phyloP scores from a whole-genome alignment of 2,888 invertebrate genomes.

The Troglohyphantes excavatus region DNA sequence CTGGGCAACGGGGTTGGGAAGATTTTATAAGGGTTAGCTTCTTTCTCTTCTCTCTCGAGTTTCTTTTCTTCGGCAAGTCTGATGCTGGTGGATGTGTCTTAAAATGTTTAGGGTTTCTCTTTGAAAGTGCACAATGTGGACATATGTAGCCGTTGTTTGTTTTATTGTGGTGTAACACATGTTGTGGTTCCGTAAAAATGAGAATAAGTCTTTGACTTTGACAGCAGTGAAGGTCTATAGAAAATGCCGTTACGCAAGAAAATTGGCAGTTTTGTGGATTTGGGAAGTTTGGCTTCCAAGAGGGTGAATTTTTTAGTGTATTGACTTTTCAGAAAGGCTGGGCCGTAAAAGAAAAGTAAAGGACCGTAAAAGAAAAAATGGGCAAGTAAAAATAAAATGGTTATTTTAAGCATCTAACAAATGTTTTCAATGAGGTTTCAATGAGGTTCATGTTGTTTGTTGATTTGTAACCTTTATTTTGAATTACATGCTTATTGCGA shows the following conservation, averaged over 20 bases:
- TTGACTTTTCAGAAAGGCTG: neutral
- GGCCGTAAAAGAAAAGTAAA: no score
- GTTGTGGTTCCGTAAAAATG: neutral
- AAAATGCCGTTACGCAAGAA: neutral
- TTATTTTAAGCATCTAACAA: no score
- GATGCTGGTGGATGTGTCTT: neutral
- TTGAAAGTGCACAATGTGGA: neutral
- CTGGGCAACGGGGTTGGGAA: slow-evolving; percentile 18
- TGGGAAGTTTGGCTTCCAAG: neutral
- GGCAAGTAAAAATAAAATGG: no score
- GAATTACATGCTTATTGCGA: no score
- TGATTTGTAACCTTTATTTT: no score
- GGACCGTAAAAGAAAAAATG: no score
- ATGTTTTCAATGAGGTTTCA: no score
- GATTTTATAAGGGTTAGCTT: slow-evolving; percentile 11
- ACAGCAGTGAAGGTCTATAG: neutral
- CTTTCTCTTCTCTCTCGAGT: neutral
- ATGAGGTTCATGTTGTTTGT: no score
- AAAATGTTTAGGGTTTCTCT: neutral
- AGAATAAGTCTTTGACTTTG: neutral
- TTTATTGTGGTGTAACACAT: neutral
- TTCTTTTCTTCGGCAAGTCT: neutral
- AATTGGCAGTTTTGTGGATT: neutral
- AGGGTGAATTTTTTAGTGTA: neutral
- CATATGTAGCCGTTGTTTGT: neutral